These are phyloP conservation scores for honey bee (Apis mellifera) DNA, from an alignment of 1,140 invertebrate genomes.

Conservation along the genomic window DNA sequence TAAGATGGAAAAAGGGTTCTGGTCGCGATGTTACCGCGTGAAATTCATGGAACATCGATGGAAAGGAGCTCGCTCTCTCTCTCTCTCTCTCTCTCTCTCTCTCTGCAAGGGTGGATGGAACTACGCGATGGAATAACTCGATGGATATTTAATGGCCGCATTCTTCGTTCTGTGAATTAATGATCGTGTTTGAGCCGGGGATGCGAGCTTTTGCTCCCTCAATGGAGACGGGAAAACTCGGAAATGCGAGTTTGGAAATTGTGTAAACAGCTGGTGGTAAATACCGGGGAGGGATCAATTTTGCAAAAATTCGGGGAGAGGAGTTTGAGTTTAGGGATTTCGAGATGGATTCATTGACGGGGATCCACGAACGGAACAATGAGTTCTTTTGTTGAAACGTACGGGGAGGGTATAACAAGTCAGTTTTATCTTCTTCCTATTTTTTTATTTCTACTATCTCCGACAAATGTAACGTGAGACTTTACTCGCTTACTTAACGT, in stretches of 20 bases:
- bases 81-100: neutral
- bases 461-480: too few relatives aligned
- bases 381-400: too few relatives aligned
- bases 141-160: constrained; percentile 29
- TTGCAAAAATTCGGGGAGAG: neutral
- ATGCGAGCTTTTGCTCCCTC: neutral
- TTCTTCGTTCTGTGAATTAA: constrained; percentile 36
- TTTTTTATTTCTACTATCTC: too few relatives aligned
- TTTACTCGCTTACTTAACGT: too few relatives aligned
- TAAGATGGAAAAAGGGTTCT: neutral
- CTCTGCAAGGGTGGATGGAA: neutral
- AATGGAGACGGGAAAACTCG: neutral
- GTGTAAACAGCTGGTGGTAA: constrained; percentile 11
- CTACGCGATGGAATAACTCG: neutral
- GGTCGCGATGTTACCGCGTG: neutral
- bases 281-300: neutral
- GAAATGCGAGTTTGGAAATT: constrained; percentile 26
- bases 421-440: too few relatives aligned
- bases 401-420: too few relatives aligned
- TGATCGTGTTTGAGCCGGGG: constrained; percentile 25
- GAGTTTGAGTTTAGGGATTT: neutral
- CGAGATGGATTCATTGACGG: too few relatives aligned
- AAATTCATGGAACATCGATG: constrained; percentile 8
- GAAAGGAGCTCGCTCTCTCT: neutral
- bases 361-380: too few relatives aligned